Conservation (phyloP, 2,113 vertebrate genomes). For the Oreotrochilus melanogaster region DNA sequence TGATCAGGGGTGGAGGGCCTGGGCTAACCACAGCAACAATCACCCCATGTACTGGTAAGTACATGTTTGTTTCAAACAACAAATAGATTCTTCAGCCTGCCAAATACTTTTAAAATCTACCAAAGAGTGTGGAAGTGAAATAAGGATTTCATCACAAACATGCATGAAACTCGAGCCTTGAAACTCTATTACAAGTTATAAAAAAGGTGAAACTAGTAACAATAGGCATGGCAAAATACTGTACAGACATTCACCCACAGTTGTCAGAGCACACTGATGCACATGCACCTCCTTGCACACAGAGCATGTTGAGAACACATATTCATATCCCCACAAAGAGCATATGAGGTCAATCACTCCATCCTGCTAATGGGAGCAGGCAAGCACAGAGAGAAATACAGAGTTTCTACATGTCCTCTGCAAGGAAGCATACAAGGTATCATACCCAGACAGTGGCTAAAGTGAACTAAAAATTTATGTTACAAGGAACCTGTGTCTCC, state of each 20-base stretch:
- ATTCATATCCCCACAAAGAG: neutral
- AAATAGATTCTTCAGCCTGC: neutral
- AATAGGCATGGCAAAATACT: neutral
- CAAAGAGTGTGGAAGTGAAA: neutral
- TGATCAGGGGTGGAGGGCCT: neutral
- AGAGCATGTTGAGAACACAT: neutral
- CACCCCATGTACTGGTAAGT: neutral
- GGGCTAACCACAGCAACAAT: neutral
- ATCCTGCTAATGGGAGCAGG: neutral
- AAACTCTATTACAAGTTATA: neutral
- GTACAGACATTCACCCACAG: rapidly evolving
- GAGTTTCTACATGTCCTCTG: neutral
- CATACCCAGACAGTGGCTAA: neutral
- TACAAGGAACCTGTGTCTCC: neutral
- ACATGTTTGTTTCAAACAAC: neutral
- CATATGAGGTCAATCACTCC: neutral
- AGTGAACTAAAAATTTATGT: neutral
- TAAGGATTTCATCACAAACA: neutral
- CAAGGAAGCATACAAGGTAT: neutral
- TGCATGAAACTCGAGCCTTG: neutral
- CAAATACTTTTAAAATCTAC: neutral
- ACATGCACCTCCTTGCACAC: neutral
- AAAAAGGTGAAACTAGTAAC: neutral
- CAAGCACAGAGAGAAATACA: neutral
- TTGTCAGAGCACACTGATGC: rapidly evolving